phyloP scores from a whole-genome alignment of 2,888 invertebrate genomes.

The Sarcophaga variegata region DNA sequence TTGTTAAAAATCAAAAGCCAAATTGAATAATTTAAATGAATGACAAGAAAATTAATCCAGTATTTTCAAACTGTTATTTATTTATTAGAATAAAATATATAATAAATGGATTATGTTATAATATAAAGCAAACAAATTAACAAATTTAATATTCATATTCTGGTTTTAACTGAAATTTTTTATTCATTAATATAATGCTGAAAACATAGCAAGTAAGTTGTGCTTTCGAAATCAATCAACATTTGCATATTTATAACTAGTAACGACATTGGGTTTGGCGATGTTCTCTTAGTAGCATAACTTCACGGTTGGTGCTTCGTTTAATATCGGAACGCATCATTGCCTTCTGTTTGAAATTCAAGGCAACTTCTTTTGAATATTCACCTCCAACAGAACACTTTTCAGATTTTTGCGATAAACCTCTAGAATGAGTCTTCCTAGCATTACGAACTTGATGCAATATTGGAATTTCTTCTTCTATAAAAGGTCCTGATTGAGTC shows the following conservation, averaged over 20 bases:
- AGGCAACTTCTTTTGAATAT: not conserved
- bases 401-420: conserved; percentile 1
- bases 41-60: no score
- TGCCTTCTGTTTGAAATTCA: conserved; percentile 72
- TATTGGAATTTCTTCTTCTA: conserved; percentile 70
- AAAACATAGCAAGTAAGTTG: not conserved
- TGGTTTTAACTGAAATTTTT: no score
- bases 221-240: not conserved
- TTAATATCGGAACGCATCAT: conserved; percentile 65
- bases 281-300: conserved; percentile 70
- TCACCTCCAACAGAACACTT: conserved; percentile 21
- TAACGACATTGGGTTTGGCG: conserved; percentile 44
- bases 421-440: conserved; percentile 64
- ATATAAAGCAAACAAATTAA: no score
- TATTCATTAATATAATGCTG: not conserved
- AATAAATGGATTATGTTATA: no score
- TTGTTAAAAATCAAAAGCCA: no score
- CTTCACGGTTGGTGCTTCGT: conserved; percentile 69
- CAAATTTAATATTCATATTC: no score
- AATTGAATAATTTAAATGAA: no score
- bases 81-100: no score
- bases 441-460: conserved; percentile 29
- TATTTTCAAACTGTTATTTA: no score
- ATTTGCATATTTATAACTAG: conserved; percentile 3
- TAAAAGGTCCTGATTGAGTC: conserved; percentile 73